Conservation (phyloP, 2,797 vertebrate species). For the Microctenopoma stevenorrisi region DNA sequence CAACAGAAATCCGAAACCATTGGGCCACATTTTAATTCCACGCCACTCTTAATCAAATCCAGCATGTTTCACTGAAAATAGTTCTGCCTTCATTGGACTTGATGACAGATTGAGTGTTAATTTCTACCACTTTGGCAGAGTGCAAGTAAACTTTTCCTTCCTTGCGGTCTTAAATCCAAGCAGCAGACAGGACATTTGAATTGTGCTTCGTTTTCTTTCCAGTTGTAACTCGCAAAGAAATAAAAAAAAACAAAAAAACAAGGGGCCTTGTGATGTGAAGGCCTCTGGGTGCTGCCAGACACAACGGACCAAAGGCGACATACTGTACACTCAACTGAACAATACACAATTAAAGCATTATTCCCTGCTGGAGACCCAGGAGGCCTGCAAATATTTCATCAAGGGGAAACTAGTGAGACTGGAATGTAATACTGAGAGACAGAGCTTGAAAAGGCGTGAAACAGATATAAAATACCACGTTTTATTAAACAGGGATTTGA, state of each 20-base stretch:
- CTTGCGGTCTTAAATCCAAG: slow-evolving; percentile 26
- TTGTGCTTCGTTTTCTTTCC: slow-evolving; percentile 7
- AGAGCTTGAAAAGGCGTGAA: slow-evolving; percentile 20
- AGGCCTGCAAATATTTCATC: slow-evolving; percentile 67
- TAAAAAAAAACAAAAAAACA: slow-evolving; percentile 7
- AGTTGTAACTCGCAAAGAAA: slow-evolving; percentile 7
- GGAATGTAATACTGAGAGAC: slow-evolving; percentile 18
- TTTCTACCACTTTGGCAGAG: slow-evolving; percentile 51
- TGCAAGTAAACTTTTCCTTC: slow-evolving; percentile 39
- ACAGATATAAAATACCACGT: not conserved
- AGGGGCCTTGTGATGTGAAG: slow-evolving; percentile 55
- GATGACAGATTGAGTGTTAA: slow-evolving; percentile 65
- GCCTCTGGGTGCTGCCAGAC: slow-evolving; percentile 64
- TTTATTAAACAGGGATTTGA: not conserved
- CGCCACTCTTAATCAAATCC: slow-evolving; percentile 48
- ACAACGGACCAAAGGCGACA: slow-evolving; percentile 74
- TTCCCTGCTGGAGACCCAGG: slow-evolving; percentile 70
- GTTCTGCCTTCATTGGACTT: slow-evolving; percentile 47
- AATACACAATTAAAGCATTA: slow-evolving; percentile 83
- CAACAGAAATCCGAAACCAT: slow-evolving; percentile 30
- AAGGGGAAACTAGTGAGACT: slow-evolving; percentile 34
- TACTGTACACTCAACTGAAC: slow-evolving; percentile 76
- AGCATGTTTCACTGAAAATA: slow-evolving; percentile 43
- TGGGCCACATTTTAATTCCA: slow-evolving; percentile 24
- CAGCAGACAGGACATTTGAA: slow-evolving; percentile 33